Percentiles rank a stretch among this genome's conserved stretches.
Conservation (phyloP, 1,140 invertebrate genomes). For the Hylyphantes graminicola region DNA sequence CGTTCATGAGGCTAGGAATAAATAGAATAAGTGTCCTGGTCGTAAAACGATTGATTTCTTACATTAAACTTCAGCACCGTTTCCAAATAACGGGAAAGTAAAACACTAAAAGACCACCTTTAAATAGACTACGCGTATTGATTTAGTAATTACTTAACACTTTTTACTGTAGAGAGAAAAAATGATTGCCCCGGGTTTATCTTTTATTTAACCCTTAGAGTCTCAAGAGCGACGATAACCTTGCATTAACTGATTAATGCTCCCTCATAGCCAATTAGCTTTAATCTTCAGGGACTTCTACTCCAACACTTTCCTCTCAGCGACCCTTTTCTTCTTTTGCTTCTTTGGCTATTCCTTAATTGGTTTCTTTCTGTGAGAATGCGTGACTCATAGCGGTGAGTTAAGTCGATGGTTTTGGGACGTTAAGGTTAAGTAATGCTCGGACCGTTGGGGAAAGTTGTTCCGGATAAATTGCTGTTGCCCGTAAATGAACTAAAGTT, state of each 20-base stretch:
- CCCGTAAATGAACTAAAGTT: too few species aligned
- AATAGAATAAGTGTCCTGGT: too few species aligned
- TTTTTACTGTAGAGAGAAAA: slow-evolving; percentile 28
- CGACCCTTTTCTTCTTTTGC: neutral
- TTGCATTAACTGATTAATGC: slow-evolving; percentile 49
- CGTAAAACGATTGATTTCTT: too few species aligned
- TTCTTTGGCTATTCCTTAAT: slow-evolving; percentile 39
- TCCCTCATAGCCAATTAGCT: slow-evolving; percentile 46
- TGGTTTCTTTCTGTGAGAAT: slow-evolving; percentile 1
- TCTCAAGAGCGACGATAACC: slow-evolving; percentile 46
- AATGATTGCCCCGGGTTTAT: slow-evolving; percentile 31
- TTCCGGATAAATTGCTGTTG: too few species aligned
- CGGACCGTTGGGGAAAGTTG: too few species aligned
- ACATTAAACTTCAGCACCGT: too few species aligned
- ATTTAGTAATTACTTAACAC: slow-evolving; percentile 49
- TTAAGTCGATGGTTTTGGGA: neutral
- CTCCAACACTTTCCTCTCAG: neutral
- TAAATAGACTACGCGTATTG: slow-evolving; percentile 32
- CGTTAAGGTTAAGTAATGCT: too few species aligned
- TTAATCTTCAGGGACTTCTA: slow-evolving; percentile 29
- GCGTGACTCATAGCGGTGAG: neutral
- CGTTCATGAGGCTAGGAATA: too few species aligned
- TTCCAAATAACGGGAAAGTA: too few species aligned
- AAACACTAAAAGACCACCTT: neutral
- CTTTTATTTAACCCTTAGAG: slow-evolving; percentile 41